A percentile compares a stretch with the other conserved stretches of the same genome.
Evolutionary conservation across 2,888 invertebrate genomes (phyloP).

Genomic region (Erpobdella octoculata): DNA sequence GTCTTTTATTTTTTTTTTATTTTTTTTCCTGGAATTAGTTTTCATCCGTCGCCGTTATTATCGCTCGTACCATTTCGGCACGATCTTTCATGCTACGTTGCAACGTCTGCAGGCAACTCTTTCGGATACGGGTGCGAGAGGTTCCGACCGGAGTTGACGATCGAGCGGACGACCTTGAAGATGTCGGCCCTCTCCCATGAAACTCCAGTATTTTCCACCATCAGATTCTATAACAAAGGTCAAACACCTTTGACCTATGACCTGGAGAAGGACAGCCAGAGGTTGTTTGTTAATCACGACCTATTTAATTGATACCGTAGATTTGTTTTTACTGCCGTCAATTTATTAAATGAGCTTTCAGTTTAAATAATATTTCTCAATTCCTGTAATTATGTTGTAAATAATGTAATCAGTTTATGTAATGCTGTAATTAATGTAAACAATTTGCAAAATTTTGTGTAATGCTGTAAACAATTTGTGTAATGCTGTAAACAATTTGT

Average conservation of each 20-base stretch:
- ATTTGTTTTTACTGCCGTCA: too few species aligned
- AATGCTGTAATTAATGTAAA: too few species aligned
- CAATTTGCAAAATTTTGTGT: too few species aligned
- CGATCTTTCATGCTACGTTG: background rate
- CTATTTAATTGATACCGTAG: too few species aligned
- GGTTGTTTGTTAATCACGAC: background rate
- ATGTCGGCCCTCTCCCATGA: background rate
- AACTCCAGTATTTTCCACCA: background rate
- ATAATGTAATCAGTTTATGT: too few species aligned
- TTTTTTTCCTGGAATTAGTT: background rate
- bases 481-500: too few species aligned
- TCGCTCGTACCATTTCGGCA: background rate
- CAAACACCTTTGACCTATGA: background rate
- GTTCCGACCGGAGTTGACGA: background rate
- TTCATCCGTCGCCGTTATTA: background rate
- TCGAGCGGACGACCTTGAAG: background rate
- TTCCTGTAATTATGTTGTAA: too few species aligned
- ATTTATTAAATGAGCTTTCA: too few species aligned
- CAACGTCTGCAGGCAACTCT: slow-evolving; percentile 3
- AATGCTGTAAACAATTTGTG: too few species aligned
- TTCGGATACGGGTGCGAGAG: slow-evolving; percentile 1
- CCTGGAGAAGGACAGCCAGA: background rate
- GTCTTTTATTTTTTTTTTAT: background rate
- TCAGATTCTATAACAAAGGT: background rate
- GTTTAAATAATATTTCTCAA: too few species aligned